Percentiles rank a stretch among this genome's conserved stretches.
These are phyloP conservation scores for Hephaestus fuliginosus DNA, from an alignment of 2,797 vertebrate species.

Conservation along the genomic window DNA sequence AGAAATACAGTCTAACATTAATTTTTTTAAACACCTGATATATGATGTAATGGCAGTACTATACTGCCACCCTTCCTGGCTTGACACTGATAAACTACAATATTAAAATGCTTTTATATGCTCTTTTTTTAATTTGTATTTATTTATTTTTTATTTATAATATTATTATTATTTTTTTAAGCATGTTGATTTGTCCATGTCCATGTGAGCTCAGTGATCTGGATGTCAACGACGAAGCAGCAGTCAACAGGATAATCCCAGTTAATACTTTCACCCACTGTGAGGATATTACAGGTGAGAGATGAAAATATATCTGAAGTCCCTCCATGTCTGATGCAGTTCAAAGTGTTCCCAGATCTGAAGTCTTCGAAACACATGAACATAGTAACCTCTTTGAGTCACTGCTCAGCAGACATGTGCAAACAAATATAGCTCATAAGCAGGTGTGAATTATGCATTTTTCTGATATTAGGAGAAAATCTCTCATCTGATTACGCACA, in stretches of 20 bases:
- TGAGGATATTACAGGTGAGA: conserved; percentile 39
- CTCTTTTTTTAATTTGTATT: too few relatives aligned
- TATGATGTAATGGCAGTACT: too few relatives aligned
- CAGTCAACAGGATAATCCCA: conserved; percentile 46
- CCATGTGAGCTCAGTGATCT: conserved; percentile 24
- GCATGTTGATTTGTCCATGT: conserved; percentile 9
- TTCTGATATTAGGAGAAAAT: conserved; percentile 51
- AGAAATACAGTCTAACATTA: too few relatives aligned
- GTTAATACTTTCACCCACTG: conserved; percentile 44
- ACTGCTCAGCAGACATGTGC: conserved; percentile 27
- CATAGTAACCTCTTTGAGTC: conserved; percentile 32
- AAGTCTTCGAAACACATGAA: conserved; percentile 11
- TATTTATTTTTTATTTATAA: too few relatives aligned
- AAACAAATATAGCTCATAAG: conserved; percentile 59
- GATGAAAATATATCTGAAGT: conserved; percentile 27
- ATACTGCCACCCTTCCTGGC: too few relatives aligned
- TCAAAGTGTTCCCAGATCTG: conserved; percentile 8
- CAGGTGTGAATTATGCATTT: conserved; percentile 65
- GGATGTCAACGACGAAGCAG: conserved; percentile 34
- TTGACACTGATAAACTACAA: too few relatives aligned
- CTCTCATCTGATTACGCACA: conserved; percentile 17
- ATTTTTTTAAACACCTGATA: too few relatives aligned
- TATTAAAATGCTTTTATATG: too few relatives aligned
- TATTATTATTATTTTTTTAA: not conserved
- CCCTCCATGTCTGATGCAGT: conserved; percentile 40